Percentiles rank a stretch among this genome's conserved stretches.
phyloP scores from a whole-genome alignment of 2,113 vertebrate genomes.

The Oreochromis spilurus region DNA sequence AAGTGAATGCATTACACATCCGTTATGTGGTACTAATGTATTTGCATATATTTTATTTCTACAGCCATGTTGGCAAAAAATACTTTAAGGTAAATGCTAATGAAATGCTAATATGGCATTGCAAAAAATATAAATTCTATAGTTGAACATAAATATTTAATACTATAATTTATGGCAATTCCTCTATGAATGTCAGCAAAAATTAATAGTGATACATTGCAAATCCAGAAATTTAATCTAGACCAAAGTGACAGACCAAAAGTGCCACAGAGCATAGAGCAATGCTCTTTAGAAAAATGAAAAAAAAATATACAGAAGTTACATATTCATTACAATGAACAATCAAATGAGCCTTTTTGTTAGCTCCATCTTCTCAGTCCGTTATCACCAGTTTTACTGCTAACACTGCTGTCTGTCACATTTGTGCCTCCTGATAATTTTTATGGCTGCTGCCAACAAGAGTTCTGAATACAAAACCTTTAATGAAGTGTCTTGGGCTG shows the following conservation, averaged over 20 bases:
- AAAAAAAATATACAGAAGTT: neutral
- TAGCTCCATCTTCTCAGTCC: constrained; percentile 7
- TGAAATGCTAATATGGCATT: neutral
- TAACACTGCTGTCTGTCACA: constrained; percentile 34
- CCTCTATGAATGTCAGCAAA: neutral
- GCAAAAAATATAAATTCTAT: neutral
- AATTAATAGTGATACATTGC: neutral
- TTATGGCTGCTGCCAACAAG: constrained; percentile 3
- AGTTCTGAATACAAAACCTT: neutral
- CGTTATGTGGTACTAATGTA: neutral
- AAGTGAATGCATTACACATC: neutral
- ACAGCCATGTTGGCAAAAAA: neutral
- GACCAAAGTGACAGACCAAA: neutral
- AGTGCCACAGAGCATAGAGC: neutral
- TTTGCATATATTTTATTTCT: neutral
- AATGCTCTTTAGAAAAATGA: neutral
- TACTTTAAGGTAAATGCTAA: neutral
- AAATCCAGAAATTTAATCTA: neutral
- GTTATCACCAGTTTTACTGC: constrained; percentile 18
- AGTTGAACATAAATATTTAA: neutral
- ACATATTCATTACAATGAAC: neutral
- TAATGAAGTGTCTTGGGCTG: constrained; percentile 8
- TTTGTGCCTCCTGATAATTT: constrained; percentile 14
- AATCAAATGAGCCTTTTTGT: neutral
- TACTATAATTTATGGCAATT: neutral